Percentiles rank a stretch among this genome's conserved stretches.
Evolutionary conservation across 2,888 invertebrate genomes (phyloP).

Genomic region (Polydrusus cervinus): DNA sequence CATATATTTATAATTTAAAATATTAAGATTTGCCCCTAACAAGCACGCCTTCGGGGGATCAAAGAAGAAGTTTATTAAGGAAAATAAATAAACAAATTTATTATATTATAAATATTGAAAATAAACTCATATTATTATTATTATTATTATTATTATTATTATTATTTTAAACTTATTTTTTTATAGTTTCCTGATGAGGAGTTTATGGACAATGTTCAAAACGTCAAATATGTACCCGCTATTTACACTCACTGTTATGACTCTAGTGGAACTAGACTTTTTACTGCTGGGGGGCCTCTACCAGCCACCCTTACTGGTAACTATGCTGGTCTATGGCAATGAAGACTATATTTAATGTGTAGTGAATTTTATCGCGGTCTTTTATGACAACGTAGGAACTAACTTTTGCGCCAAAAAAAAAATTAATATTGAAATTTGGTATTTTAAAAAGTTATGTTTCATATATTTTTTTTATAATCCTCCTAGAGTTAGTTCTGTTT

Average conservation of each 20-base stretch:
- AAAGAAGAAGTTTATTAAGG: too few species aligned
- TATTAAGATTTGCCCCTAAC: too few species aligned
- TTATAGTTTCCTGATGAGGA: constrained; percentile 88
- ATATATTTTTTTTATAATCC: too few species aligned
- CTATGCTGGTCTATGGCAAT: constrained; percentile 96
- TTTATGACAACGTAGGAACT: not conserved
- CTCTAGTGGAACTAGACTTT: constrained; percentile 90
- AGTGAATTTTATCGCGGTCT: not conserved
- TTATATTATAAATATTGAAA: too few species aligned
- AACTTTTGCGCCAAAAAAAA: not conserved
- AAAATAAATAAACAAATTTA: too few species aligned
- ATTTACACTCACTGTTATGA: constrained; percentile 98
- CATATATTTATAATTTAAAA: too few species aligned
- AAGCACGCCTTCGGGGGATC: too few species aligned
- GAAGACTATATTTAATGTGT: constrained; percentile 75
- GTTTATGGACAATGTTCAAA: constrained; percentile 87
- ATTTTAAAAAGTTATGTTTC: too few species aligned
- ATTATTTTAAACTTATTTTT: not conserved
- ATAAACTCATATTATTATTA: too few species aligned
- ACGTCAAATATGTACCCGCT: constrained; percentile 91
- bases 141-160: too few species aligned
- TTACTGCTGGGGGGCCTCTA: constrained; percentile 96
- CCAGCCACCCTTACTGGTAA: constrained; percentile 94
- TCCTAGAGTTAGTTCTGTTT: too few species aligned
- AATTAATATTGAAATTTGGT: not conserved